phyloP scores from a whole-genome alignment of 2,797 vertebrate genomes.

The Rhabdophis nuchalis region DNA sequence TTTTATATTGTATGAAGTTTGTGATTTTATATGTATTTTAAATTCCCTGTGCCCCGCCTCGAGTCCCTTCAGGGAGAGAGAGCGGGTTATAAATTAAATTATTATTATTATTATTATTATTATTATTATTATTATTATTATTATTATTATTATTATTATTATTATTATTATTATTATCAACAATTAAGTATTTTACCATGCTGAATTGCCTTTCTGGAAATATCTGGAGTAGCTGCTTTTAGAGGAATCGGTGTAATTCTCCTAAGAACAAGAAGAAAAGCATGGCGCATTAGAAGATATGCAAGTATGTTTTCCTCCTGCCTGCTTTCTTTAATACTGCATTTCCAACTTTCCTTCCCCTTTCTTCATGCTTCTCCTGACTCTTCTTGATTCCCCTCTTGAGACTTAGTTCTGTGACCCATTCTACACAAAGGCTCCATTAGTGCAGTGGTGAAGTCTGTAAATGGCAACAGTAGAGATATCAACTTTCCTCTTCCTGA shows the following conservation, averaged over 20 bases:
- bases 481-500: neutral
- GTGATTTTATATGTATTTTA: no score
- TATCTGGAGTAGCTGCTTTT: constrained; percentile 62
- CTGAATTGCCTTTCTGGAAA: constrained; percentile 76
- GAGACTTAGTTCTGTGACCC: neutral
- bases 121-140: no score
- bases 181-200: constrained; percentile 73
- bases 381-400: neutral
- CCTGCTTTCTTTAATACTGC: neutral
- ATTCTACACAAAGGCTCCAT: neutral
- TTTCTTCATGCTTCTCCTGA: neutral
- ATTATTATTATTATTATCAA: no score
- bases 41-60: no score
- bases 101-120: no score
- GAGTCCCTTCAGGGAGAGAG: no score
- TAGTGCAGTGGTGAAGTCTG: neutral
- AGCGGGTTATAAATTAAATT: no score
- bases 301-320: neutral
- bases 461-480: neutral
- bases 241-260: constrained; percentile 84
- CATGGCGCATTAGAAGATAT: neutral
- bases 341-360: neutral
- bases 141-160: no score
- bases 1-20: no score
- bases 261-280: constrained; percentile 65